Conservation (phyloP, 2,113 vertebrate species). For the Speoplatyrhinus poulsoni region DNA sequence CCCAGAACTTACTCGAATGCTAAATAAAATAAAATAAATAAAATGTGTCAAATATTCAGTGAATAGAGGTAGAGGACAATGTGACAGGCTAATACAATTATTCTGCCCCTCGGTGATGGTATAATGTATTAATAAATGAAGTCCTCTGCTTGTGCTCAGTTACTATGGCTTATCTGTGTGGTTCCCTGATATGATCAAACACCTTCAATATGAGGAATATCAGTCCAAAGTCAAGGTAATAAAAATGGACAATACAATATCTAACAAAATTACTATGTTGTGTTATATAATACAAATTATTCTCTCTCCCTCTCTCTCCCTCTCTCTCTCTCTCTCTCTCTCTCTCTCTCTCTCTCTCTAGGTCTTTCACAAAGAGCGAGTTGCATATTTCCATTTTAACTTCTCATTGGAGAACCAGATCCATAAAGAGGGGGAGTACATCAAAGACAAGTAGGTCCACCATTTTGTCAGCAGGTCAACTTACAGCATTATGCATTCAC, state of each 20-base stretch:
- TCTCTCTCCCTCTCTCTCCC: background rate
- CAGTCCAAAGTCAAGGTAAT: slow-evolving; percentile 81
- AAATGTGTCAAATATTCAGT: background rate
- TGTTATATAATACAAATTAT: background rate
- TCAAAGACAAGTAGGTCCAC: slow-evolving; percentile 84
- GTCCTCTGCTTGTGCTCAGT: slow-evolving; percentile 66
- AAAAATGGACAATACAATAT: background rate
- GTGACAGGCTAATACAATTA: too few relatives aligned
- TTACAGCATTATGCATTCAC: background rate
- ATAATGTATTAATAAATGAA: background rate
- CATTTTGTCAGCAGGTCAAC: background rate
- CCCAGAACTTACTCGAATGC: too few relatives aligned
- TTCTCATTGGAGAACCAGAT: slow-evolving; percentile 94
- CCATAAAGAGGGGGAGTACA: slow-evolving; percentile 86
- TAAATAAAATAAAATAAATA: background rate
- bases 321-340: background rate
- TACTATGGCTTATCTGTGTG: slow-evolving; percentile 95
- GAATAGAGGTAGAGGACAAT: background rate
- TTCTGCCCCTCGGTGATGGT: too few relatives aligned
- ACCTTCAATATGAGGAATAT: slow-evolving; percentile 89
- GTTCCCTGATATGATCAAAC: slow-evolving; percentile 98
- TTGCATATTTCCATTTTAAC: slow-evolving; percentile 88
- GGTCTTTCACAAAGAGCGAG: slow-evolving; percentile 80
- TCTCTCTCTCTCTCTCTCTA: slow-evolving; percentile 11
- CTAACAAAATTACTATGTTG: background rate